phyloP scores from a whole-genome alignment of 1,140 invertebrate species.

The Chrysopa pallens region DNA sequence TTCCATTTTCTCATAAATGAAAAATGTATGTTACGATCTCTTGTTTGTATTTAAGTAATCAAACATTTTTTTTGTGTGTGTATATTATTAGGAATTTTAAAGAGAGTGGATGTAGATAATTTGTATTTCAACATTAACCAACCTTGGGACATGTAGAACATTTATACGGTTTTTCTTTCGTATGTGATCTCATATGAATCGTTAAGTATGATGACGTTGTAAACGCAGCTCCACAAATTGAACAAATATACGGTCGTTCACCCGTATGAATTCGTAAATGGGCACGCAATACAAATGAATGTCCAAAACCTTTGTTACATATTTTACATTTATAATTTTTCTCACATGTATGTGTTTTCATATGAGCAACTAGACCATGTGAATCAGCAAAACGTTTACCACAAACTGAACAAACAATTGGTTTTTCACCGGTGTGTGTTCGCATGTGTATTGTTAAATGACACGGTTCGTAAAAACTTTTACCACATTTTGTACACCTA shows the following conservation, averaged over 20 bases:
- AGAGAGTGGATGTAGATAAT: too few relatives aligned
- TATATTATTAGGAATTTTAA: too few relatives aligned
- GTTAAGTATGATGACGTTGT: slow-evolving; percentile 60
- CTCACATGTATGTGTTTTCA: slow-evolving; percentile 42
- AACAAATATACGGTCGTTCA: slow-evolving; percentile 39
- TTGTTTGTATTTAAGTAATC: too few relatives aligned
- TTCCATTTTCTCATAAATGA: too few relatives aligned
- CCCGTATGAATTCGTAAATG: slow-evolving; percentile 50
- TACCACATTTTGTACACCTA: slow-evolving; percentile 18
- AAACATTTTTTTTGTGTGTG: too few relatives aligned
- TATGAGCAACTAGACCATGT: slow-evolving; percentile 27
- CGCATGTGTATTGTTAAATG: slow-evolving; percentile 30
- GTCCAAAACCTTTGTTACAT: slow-evolving; percentile 18
- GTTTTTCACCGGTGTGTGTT: slow-evolving; percentile 47
- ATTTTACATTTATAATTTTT: slow-evolving; percentile 35
- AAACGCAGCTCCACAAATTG: slow-evolving; percentile 27
- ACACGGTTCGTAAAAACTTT: slow-evolving; percentile 15
- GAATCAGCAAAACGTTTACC: slow-evolving; percentile 18
- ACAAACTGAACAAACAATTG: slow-evolving; percentile 31
- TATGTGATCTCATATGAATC: slow-evolving; percentile 63
- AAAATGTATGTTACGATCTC: too few relatives aligned
- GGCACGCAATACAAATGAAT: slow-evolving; percentile 25
- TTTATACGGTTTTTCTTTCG: slow-evolving; percentile 16
- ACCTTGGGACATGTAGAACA: slow-evolving; percentile 14
- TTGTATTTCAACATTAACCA: too few relatives aligned